A percentile compares a stretch with the other conserved stretches of the same genome.
These are phyloP conservation scores for Plecotus auritus DNA, from an alignment of 2,113 vertebrate genomes.

Conservation along the genomic window DNA sequence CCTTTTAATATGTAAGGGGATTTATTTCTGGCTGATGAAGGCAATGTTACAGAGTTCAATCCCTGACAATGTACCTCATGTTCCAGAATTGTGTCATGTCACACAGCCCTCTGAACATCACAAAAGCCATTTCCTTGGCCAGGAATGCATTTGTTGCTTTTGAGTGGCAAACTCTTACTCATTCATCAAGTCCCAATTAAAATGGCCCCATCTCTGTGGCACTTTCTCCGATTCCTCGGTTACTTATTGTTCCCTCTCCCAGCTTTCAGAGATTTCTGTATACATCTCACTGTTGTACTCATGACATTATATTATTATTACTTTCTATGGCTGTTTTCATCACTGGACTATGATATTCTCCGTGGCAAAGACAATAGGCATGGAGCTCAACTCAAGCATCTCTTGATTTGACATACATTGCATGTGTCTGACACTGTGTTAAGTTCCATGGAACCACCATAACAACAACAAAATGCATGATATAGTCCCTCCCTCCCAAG, in stretches of 20 bases:
- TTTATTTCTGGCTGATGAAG: constrained; percentile 39
- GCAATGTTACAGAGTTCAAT: neutral
- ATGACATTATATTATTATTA: neutral
- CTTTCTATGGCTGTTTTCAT: neutral
- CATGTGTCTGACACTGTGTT: neutral
- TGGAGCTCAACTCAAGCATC: neutral
- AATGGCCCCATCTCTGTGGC: neutral
- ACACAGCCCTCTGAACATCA: neutral
- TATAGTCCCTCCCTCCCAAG: neutral
- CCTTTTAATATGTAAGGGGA: neutral
- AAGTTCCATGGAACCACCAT: neutral
- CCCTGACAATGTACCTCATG: neutral
- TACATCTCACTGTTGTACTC: neutral
- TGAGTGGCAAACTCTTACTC: neutral
- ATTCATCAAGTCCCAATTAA: neutral
- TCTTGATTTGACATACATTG: neutral
- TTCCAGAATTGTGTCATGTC: neutral
- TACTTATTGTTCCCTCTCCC: neutral
- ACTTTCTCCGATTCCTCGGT: neutral
- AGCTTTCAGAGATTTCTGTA: too few relatives aligned
- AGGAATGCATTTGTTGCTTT: neutral
- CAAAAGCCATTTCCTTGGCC: neutral
- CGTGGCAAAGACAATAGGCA: neutral
- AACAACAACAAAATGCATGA: neutral
- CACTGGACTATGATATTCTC: neutral